Percentiles rank a stretch among this genome's conserved stretches.
Evolutionary conservation across 2,888 invertebrate species (phyloP).

Genomic region (Elmis aenea): DNA sequence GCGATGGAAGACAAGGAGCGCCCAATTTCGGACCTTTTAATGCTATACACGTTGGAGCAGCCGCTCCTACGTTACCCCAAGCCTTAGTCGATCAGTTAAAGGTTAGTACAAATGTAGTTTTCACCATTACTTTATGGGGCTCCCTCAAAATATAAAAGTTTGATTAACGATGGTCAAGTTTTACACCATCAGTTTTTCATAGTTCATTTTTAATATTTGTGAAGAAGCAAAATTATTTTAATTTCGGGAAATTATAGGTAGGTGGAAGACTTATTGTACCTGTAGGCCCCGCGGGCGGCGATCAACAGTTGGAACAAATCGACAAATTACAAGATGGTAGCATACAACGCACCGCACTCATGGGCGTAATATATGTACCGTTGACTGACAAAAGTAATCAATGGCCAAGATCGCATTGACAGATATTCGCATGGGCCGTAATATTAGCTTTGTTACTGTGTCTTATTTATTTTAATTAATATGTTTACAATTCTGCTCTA

Average conservation of each 20-base stretch:
- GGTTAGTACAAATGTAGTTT: slow-evolving; percentile 36
- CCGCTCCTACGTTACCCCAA: slow-evolving; percentile 72
- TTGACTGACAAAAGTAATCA: slow-evolving; percentile 80
- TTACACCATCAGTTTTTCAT: no score
- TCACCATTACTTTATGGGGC: background rate
- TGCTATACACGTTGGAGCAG: slow-evolving; percentile 92
- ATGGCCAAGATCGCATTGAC: slow-evolving; percentile 50
- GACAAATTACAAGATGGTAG: slow-evolving; percentile 83
- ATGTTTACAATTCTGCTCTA: no score
- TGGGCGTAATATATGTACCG: slow-evolving; percentile 97
- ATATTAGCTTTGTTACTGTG: slow-evolving; percentile 3
- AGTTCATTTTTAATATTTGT: no score
- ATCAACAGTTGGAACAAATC: slow-evolving; percentile 83
- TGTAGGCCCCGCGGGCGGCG: slow-evolving; percentile 79
- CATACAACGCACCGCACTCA: slow-evolving; percentile 69
- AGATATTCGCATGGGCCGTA: slow-evolving; percentile 1
- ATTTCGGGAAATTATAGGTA: slow-evolving; percentile 38
- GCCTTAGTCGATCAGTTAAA: slow-evolving; percentile 80
- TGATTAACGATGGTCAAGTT: no score
- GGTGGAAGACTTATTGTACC: slow-evolving; percentile 92
- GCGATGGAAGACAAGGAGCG: slow-evolving; percentile 85
- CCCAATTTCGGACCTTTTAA: slow-evolving; percentile 74
- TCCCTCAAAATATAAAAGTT: no score
- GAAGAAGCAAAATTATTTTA: background rate
- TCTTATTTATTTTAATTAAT: slow-evolving; percentile 7